Conservation (phyloP, 2,888 invertebrate genomes). For the Eupithecia abbreviata region DNA sequence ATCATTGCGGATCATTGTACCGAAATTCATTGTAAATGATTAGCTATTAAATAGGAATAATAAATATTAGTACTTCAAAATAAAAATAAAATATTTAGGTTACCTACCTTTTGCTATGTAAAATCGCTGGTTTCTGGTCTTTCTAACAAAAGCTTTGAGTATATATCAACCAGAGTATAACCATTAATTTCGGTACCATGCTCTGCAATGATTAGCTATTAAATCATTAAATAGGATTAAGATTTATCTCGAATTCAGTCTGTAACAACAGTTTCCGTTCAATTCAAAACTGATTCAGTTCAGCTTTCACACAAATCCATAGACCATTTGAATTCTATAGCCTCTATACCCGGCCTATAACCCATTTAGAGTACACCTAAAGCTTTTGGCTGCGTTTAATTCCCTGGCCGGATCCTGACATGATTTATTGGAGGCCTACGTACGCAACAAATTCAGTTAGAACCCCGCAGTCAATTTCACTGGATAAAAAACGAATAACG, state of each 20-base stretch:
- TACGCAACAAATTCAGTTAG: conserved; percentile 42
- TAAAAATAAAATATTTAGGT: not conserved
- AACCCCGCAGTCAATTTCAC: conserved; percentile 44
- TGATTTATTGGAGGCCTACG: conserved; percentile 32
- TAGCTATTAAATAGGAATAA: too few relatives aligned
- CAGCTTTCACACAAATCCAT: conserved; percentile 21
- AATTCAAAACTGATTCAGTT: conserved; percentile 12
- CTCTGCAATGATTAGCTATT: not conserved
- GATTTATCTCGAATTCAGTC: conserved; percentile 1
- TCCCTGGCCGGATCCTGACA: conserved; percentile 19
- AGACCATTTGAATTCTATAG: conserved; percentile 28
- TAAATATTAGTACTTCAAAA: too few relatives aligned
- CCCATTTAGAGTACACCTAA: conserved; percentile 22
- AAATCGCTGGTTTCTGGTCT: not conserved
- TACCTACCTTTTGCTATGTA: not conserved
- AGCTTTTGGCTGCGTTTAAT: conserved; percentile 24
- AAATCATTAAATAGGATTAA: not conserved
- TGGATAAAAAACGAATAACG: conserved; percentile 55
- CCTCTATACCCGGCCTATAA: not conserved
- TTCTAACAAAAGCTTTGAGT: not conserved
- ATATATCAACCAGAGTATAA: not conserved
- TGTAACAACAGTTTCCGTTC: conserved; percentile 16
- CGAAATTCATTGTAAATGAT: too few relatives aligned
- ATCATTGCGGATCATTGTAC: too few relatives aligned
- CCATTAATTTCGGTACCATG: not conserved